These are phyloP conservation scores for Chamaea fasciata DNA, from an alignment of 2,113 vertebrate species.

Conservation along the genomic window DNA sequence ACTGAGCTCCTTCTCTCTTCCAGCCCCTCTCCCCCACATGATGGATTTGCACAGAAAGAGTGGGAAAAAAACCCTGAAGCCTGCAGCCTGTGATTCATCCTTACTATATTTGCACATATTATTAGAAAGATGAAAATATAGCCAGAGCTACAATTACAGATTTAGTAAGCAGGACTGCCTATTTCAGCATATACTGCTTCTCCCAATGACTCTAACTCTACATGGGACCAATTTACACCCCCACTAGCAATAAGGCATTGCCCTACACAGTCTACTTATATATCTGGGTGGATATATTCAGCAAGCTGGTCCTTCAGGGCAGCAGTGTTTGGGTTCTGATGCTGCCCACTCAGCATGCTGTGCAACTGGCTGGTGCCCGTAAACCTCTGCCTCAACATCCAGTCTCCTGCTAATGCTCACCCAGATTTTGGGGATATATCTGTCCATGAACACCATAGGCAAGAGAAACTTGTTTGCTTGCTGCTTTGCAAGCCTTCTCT, in stretches of 20 bases:
- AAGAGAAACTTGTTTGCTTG: not conserved
- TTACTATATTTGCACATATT: slow-evolving; percentile 58
- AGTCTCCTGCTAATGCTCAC: not conserved
- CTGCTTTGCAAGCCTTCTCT: not conserved
- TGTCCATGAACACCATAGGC: not conserved
- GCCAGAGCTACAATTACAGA: slow-evolving; percentile 41
- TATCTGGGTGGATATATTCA: not conserved
- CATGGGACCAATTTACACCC: not conserved
- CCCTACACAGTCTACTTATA: not conserved
- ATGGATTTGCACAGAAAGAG: slow-evolving; percentile 6
- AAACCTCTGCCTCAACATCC: not conserved
- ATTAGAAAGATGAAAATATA: slow-evolving; percentile 63
- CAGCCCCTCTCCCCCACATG: not conserved
- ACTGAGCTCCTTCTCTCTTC: not conserved
- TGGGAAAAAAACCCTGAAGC: not conserved
- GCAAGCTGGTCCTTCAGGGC: not conserved
- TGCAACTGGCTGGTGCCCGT: rapidly evolving
- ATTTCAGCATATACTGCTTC: slow-evolving; percentile 14
- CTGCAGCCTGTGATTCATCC: slow-evolving; percentile 55
- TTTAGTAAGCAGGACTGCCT: slow-evolving; percentile 51
- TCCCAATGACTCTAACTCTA: not conserved
- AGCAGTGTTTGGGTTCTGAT: not conserved
- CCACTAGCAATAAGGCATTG: not conserved
- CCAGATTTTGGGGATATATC: not conserved
- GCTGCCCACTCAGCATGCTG: not conserved